These are phyloP conservation scores for Eurois occulta DNA, from an alignment of 2,888 invertebrate genomes.

Conservation along the genomic window DNA sequence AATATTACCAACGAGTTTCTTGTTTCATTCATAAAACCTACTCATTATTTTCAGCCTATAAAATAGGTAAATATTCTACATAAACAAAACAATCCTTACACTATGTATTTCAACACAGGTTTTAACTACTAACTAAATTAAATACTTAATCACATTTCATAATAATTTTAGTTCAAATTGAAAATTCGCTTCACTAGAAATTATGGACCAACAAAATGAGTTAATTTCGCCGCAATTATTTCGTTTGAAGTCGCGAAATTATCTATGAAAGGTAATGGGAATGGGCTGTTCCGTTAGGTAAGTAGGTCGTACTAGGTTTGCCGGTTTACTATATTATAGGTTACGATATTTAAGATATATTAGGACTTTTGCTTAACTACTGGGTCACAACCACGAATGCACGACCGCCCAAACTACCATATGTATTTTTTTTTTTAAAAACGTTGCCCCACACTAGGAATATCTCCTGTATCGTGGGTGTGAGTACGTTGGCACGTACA, in stretches of 20 bases:
- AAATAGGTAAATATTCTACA: not conserved
- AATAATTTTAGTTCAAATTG: slow-evolving; percentile 17
- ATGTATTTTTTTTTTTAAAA: no score
- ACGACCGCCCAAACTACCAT: no score
- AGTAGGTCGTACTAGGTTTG: not conserved
- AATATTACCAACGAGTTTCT: not conserved
- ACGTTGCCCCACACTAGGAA: no score
- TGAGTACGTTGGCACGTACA: no score
- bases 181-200: slow-evolving; percentile 22
- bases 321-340: not conserved
- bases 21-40: not conserved
- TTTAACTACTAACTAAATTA: not conserved
- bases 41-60: not conserved
- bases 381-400: no score
- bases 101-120: not conserved
- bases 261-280: slow-evolving; percentile 7
- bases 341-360: no score
- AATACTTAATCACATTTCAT: slow-evolving; percentile 19
- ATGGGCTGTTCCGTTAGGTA: not conserved
- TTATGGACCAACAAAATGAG: slow-evolving; percentile 31
- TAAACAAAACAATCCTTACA: not conserved
- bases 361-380: no score
- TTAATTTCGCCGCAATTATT: slow-evolving; percentile 18
- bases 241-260: slow-evolving; percentile 20
- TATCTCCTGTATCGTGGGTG: no score